Conservation (phyloP, 2,797 vertebrate genomes). For the Phoxinus dragarum region DNA sequence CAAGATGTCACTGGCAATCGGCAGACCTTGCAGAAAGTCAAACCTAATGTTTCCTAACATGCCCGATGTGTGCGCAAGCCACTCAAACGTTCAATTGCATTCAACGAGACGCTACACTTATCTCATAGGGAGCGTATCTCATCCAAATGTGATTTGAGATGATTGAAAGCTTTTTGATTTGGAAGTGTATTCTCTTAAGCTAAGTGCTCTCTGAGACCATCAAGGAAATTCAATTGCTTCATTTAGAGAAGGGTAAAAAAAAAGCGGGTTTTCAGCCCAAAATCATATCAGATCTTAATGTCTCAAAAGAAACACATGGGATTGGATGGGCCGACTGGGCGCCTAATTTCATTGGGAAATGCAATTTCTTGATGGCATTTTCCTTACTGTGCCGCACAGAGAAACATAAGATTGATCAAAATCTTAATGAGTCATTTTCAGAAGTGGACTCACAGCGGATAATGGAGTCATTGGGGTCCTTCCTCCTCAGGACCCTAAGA, state of each 20-base stretch:
- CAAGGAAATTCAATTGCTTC: constrained; percentile 99
- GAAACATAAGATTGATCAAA: constrained; percentile 94
- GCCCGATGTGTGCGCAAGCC: constrained; percentile 82
- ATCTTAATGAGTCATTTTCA: constrained; percentile 97
- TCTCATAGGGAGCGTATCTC: constrained; percentile 81
- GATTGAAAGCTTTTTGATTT: constrained; percentile 99
- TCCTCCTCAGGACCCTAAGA: constrained; percentile 59
- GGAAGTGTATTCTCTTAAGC: constrained; percentile 99
- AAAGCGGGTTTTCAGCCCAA: constrained; percentile 90
- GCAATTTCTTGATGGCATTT: constrained; percentile 99
- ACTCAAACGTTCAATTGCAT: constrained; percentile 92
- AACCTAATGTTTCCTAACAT: constrained; percentile 93
- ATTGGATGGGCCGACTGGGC: constrained; percentile 94
- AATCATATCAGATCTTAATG: constrained; percentile 99
- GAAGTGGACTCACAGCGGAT: constrained; percentile 86
- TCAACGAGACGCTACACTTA: constrained; percentile 86
- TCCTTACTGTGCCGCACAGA: constrained; percentile 93
- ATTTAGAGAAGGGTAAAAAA: constrained; percentile 85
- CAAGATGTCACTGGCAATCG: constrained; percentile 87
- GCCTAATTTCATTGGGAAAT: constrained; percentile 97
- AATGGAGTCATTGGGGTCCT: constrained; percentile 73
- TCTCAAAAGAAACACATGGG: constrained; percentile 97
- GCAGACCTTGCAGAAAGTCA: constrained; percentile 82
- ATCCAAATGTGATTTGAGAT: constrained; percentile 97
- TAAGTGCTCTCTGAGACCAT: constrained; percentile 99